Percentiles rank a stretch among this genome's conserved stretches.
These are phyloP conservation scores for Sebastes matsubarae DNA, from an alignment of 2,797 vertebrate species.

Conservation along the genomic window DNA sequence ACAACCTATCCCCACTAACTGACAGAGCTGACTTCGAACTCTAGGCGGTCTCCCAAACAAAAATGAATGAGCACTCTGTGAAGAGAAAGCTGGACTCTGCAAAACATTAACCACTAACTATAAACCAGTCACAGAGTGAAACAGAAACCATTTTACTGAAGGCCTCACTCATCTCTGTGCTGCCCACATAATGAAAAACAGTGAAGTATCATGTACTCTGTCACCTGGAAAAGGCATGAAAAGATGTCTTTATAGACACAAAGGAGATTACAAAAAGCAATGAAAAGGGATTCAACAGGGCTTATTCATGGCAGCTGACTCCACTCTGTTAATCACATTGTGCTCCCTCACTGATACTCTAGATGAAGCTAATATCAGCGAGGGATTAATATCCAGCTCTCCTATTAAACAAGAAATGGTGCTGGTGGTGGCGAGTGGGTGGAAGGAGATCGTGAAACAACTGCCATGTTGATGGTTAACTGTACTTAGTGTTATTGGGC, in stretches of 20 bases:
- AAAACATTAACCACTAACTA: neutral
- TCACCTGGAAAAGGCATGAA: neutral
- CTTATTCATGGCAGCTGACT: neutral
- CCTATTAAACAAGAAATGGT: slow-evolving; percentile 46
- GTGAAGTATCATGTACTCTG: neutral
- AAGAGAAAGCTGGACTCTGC: neutral
- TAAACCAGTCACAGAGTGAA: neutral
- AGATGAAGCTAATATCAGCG: slow-evolving; percentile 57
- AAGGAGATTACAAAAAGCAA: neutral
- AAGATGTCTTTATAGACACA: neutral
- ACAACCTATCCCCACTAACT: neutral
- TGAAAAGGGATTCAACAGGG: neutral
- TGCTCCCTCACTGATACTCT: slow-evolving; percentile 32
- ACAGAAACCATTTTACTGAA: neutral
- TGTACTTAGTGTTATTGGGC: slow-evolving; percentile 54
- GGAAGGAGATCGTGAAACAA: slow-evolving; percentile 38
- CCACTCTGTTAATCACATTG: slow-evolving; percentile 48
- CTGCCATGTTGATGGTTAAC: slow-evolving; percentile 54
- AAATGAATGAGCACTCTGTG: slow-evolving; percentile 18
- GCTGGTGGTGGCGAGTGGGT: slow-evolving; percentile 26
- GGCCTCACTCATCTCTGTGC: neutral
- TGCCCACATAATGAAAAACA: neutral
- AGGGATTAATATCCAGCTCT: slow-evolving; percentile 61
- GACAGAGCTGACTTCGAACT: neutral
- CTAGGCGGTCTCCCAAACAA: neutral